Evolutionary conservation across 2,888 invertebrate species (phyloP), one percentile per base, ranked within the genome.

Genomic region (Ashinkailepas kermadecensis): DNA sequence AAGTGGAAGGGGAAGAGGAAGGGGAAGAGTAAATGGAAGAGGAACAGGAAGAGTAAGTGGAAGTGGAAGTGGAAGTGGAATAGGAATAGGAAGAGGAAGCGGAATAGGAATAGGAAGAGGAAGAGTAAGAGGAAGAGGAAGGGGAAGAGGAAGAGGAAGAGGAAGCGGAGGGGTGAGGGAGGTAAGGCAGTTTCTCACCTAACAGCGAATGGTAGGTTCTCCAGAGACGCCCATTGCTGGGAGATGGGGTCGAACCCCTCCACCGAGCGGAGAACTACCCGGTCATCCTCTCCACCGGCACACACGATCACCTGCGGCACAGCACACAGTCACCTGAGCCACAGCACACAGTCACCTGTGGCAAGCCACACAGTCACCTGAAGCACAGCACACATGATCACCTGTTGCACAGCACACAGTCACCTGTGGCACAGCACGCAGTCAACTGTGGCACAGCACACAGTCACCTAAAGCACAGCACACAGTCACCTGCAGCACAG

Each of bases 231-330:
- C 89, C 89, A 89, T 62, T 86, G 85, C 70, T 86, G 86, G 12
- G 87, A 86, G 18, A 86, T 85, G 6, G 89, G 88, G 83, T 89
- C 88, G 85, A 87, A 89, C 85, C 88, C 88, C 84, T 89, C 89
- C 9, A 89, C 89, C 81, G 88, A 88, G 57, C 89, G 85, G 23
- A 89, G 85, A 12, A 89, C 89, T 12, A 89, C 88, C 85, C 89
- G 89, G 85, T 89, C 89, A 85, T 89, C 89, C 85, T 89, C 89
- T 21, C 89, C 89, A 57, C 89, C 89, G 39, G 89, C 89, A 81
- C 89, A 88, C 64, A 89, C 88, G 81, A 89, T 88, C 58, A 89
- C 88, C 86, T 87, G 82, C 4, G 78, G 81, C 64, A 80, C 39
- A 39, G 39, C 4, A 39, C 4, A 4, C 4, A 39, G 39, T 39